Evolutionary conservation across 1,140 invertebrate genomes (phyloP).

Genomic region (Drosophila ananassae): DNA sequence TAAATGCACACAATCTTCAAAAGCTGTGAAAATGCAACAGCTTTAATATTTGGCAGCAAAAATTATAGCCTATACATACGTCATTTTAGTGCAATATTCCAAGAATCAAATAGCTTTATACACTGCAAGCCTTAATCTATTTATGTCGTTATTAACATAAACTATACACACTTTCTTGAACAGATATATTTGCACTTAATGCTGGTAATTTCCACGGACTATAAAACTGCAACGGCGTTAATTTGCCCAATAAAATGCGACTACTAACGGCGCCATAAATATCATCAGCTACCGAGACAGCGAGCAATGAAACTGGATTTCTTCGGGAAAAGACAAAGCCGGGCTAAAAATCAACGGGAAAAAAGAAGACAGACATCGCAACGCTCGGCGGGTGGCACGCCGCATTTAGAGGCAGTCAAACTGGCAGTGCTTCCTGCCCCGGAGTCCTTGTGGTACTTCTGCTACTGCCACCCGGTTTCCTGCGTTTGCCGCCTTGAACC

Average conservation of each 20-base stretch:
- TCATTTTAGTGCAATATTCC: too few relatives aligned
- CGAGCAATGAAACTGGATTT: slow-evolving; percentile 25
- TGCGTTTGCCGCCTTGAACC: slow-evolving; percentile 21
- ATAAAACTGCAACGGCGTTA: slow-evolving; percentile 54
- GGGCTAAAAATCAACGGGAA: slow-evolving; percentile 17
- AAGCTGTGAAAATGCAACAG: slow-evolving; percentile 4
- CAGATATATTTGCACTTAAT: background rate
- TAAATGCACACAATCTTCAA: slow-evolving; percentile 28
- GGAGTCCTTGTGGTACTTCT: slow-evolving; percentile 6
- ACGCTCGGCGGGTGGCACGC: slow-evolving; percentile 34
- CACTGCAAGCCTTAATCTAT: background rate
- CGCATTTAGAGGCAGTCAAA: slow-evolving; percentile 73
- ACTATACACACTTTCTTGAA: background rate
- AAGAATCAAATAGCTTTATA: too few relatives aligned
- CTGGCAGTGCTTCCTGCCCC: slow-evolving; percentile 63
- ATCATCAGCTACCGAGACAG: slow-evolving; percentile 55
- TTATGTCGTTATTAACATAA: slow-evolving; percentile 1
- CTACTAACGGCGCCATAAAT: slow-evolving; percentile 60
- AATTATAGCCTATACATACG: too few relatives aligned
- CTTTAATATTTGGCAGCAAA: background rate
- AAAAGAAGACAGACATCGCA: slow-evolving; percentile 5
- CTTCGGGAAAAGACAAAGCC: slow-evolving; percentile 30
- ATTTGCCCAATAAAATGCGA: slow-evolving; percentile 51
- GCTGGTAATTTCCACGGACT: background rate
- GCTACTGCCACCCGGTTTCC: slow-evolving; percentile 35